Percentiles rank a stretch among this genome's conserved stretches.
Conservation (phyloP, 2,113 vertebrate genomes). For the Platysternon megacephalum region DNA sequence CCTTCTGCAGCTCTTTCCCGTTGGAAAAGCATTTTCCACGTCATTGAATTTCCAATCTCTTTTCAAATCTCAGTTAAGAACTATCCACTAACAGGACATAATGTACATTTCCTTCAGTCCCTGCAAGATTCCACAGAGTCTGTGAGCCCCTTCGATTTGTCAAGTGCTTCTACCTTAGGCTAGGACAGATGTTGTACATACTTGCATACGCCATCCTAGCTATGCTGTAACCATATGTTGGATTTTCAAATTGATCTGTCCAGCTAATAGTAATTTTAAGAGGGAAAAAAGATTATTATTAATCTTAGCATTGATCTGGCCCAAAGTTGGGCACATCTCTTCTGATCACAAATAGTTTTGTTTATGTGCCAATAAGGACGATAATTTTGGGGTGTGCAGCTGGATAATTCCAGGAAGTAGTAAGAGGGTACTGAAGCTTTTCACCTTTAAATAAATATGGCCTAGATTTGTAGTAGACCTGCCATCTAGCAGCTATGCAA, state of each 20-base stretch:
- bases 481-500: background rate
- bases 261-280: background rate
- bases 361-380: background rate
- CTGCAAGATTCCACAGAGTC: background rate
- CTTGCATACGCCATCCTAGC: background rate
- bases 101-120: background rate
- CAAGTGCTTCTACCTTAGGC: background rate
- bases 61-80: background rate
- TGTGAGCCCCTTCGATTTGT: background rate
- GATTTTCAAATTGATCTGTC: background rate
- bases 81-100: background rate
- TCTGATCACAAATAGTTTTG: background rate
- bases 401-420: background rate
- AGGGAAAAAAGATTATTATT: background rate
- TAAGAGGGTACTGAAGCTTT: background rate
- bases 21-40: background rate
- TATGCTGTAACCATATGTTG: accelerated
- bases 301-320: background rate
- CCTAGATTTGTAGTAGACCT: background rate
- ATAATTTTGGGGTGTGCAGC: background rate
- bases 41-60: background rate
- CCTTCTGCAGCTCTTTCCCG: accelerated
- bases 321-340: background rate
- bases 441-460: background rate
- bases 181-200: background rate